Evolutionary conservation across 2,797 vertebrate genomes (phyloP).

Genomic region (Bradypodion pumilum): DNA sequence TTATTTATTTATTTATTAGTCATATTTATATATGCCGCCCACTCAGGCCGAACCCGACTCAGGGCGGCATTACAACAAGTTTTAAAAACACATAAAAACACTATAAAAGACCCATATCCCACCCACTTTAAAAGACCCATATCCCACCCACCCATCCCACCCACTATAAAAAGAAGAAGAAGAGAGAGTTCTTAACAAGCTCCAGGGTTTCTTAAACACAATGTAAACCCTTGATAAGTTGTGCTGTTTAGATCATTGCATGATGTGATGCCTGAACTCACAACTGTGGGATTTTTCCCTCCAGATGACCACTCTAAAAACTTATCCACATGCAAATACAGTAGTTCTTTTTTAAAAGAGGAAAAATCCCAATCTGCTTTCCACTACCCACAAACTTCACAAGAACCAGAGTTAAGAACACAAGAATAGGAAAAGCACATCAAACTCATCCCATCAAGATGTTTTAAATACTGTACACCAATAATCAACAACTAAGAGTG

Average conservation of each 20-base stretch:
- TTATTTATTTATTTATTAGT: too few relatives aligned
- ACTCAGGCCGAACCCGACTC: too few relatives aligned
- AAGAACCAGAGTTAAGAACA: neutral
- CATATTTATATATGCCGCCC: too few relatives aligned
- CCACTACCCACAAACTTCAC: neutral
- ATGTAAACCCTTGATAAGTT: neutral
- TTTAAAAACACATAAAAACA: too few relatives aligned
- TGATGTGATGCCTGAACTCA: neutral
- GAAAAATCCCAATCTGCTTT: neutral
- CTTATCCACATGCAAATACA: neutral
- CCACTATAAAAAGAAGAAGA: too few relatives aligned
- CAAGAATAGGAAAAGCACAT: neutral
- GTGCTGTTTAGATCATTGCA: neutral
- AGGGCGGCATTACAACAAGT: too few relatives aligned
- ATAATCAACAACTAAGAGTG: constrained; percentile 50
- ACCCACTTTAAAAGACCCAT: too few relatives aligned
- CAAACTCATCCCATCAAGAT: constrained; percentile 48
- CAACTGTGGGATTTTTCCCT: neutral
- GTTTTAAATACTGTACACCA: constrained; percentile 45
- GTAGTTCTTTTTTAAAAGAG: neutral
- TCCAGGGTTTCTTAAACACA: neutral
- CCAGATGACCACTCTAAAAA: neutral
- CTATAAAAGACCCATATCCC: too few relatives aligned
- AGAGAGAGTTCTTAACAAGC: too few relatives aligned
- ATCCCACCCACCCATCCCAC: too few relatives aligned